Conservation (phyloP, 2,797 vertebrate genomes). For the Leucoraja ocellata region DNA sequence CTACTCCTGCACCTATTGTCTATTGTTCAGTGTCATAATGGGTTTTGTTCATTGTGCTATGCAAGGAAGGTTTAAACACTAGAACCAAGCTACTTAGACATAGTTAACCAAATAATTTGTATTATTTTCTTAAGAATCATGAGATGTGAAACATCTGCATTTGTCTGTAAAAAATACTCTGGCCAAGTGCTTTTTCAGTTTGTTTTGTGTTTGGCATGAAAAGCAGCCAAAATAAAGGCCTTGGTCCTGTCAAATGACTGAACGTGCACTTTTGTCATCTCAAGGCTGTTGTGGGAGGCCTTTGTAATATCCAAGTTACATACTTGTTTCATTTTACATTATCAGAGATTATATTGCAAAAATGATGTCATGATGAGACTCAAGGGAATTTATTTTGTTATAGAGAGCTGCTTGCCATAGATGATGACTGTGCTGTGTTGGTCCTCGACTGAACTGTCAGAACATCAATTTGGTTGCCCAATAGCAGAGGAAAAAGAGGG, state of each 20-base stretch:
- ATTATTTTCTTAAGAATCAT: conserved; percentile 68
- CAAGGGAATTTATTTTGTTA: conserved; percentile 47
- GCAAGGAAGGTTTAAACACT: conserved; percentile 67
- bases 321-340: conserved; percentile 51
- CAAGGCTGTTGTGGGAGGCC: conserved; percentile 39
- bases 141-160: conserved; percentile 65
- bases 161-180: conserved; percentile 64
- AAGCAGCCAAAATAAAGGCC: conserved; percentile 48
- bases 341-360: conserved; percentile 45
- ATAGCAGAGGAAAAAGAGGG: neutral
- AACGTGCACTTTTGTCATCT: conserved; percentile 57
- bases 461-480: conserved; percentile 47
- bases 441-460: conserved; percentile 38
- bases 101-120: conserved; percentile 72
- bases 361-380: conserved; percentile 50
- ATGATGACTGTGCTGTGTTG: conserved; percentile 40
- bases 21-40: conserved; percentile 35
- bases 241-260: conserved; percentile 49
- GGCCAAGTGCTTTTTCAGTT: conserved; percentile 71
- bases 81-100: conserved; percentile 69
- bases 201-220: conserved; percentile 66
- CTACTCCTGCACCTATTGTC: too few species aligned
- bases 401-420: conserved; percentile 40
- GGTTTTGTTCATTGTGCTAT: conserved; percentile 60
- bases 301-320: conserved; percentile 49